Evolutionary conservation across 2,888 invertebrate species (phyloP), one percentile per base, ranked within the genome.

Genomic region (Agriopis leucophaearia): DNA sequence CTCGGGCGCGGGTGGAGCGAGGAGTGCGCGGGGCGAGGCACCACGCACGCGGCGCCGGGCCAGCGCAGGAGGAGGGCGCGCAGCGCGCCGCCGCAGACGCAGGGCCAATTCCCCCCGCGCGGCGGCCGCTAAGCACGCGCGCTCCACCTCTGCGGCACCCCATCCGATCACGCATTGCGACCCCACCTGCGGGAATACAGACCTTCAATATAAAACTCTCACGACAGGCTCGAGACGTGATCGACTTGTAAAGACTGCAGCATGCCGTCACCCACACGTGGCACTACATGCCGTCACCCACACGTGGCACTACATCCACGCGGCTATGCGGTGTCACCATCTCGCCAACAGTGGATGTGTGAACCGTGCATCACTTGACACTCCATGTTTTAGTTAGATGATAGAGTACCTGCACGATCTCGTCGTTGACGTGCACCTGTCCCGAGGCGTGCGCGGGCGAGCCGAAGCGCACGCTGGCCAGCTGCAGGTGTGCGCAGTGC

Each of bases 351-450:
- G 27, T 27, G 5, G 27, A 27, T 3, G 4, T 3, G 27, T 27
- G 27, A 27, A 27, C 27, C 27, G 5, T 27, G 3, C 27, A 27
- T 27, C 27, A 27, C 5, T 27, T 3, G 27, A 27, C 27, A 4
- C 5, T 27, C 27, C 5, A 27, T 27, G 27, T 27, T 27, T 27
- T 4, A 27, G 27, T 27, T 27, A 27, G 27, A 27, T 27, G 4
- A 27, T 27, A 27, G 5, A 6, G 18, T 54, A 97, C 97, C 95
- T 98, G 98, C 50, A 99, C 97, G 78, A 99, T 97, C 94, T 99
- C 99, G 91, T 99, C 99, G 0, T 99, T 99, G 78, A 97, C 97
- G 89, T 98, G 98, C 81, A 99, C 97, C 91, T 97, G 98, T 2
- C 97, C 97, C 77, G 97, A 97, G 44, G 97, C 96, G 91, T 99